These are phyloP conservation scores for Pachyseris speciosa DNA, from an alignment of 64 coral and sea anemone genomes.

Conservation along the genomic window DNA sequence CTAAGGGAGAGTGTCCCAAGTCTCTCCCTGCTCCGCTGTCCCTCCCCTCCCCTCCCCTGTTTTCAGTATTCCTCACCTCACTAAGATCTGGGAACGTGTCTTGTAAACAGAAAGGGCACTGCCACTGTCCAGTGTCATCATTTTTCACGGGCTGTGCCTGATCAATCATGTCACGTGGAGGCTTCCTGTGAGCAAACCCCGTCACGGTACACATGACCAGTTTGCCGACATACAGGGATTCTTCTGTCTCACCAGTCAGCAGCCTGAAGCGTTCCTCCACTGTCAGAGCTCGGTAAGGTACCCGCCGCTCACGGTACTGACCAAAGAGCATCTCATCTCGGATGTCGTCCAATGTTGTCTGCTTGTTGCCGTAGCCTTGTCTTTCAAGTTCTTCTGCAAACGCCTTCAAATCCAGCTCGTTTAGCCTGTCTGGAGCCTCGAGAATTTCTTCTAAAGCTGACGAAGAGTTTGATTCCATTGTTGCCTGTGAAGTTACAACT, in stretches of 20 bases:
- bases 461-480: conserved; percentile 90
- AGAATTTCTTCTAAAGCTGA: conserved; percentile 97
- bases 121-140: conserved; percentile 88
- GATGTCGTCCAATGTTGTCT: conserved; percentile 93
- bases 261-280: conserved; percentile 90
- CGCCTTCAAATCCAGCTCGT: conserved; percentile 94
- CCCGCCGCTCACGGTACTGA: conserved; percentile 84
- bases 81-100: conserved; percentile 85
- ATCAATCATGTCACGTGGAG: conserved; percentile 86
- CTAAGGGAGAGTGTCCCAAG: too few relatives aligned
- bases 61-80: conserved; percentile 48
- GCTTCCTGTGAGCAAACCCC: conserved; percentile 94
- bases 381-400: conserved; percentile 97
- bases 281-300: conserved; percentile 76
- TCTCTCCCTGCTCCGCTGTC: too few relatives aligned
- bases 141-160: conserved; percentile 87
- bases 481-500: conserved; percentile 47
- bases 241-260: conserved; percentile 84
- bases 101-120: conserved; percentile 96
- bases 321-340: conserved; percentile 98
- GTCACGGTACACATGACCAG: conserved; percentile 88
- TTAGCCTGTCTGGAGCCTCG: conserved; percentile 87
- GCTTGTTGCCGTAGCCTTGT: conserved; percentile 97
- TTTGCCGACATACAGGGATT: conserved; percentile 88
- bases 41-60: not conserved